Evolutionary conservation across 2,113 vertebrate species (phyloP).

Genomic region (Penelope pileata): DNA sequence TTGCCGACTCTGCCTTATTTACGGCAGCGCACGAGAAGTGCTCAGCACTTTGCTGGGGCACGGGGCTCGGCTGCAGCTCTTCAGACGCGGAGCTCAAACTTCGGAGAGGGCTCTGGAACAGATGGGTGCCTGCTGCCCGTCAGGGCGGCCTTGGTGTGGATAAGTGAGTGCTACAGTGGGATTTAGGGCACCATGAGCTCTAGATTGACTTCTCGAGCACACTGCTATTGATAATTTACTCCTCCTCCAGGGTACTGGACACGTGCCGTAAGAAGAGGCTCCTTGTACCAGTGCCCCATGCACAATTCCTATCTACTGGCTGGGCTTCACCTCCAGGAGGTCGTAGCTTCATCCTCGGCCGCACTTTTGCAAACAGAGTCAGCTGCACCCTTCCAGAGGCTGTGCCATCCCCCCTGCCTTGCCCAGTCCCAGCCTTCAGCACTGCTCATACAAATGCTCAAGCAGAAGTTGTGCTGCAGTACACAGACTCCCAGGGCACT

Average conservation of each 20-base stretch:
- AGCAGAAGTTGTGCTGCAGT: rapidly evolving
- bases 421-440: not conserved
- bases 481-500: not conserved
- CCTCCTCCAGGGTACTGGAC: not conserved
- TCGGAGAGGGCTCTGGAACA: not conserved
- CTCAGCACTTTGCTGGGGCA: rapidly evolving
- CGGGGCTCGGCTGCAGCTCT: rapidly evolving
- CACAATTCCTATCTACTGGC: not conserved
- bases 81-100: not conserved
- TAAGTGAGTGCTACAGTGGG: not conserved
- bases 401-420: not conserved
- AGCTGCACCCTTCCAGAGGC: too few species aligned
- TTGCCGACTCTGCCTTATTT: not conserved
- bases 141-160: not conserved
- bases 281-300: rapidly evolving
- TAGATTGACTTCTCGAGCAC: not conserved
- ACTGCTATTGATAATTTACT: not conserved
- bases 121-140: rapidly evolving
- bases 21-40: not conserved
- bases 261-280: rapidly evolving
- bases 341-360: not conserved
- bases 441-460: not conserved
- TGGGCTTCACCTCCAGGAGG: rapidly evolving
- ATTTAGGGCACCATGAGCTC: not conserved
- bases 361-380: rapidly evolving